Conservation (phyloP, 2,113 vertebrate genomes). For the Ailurus styani region DNA sequence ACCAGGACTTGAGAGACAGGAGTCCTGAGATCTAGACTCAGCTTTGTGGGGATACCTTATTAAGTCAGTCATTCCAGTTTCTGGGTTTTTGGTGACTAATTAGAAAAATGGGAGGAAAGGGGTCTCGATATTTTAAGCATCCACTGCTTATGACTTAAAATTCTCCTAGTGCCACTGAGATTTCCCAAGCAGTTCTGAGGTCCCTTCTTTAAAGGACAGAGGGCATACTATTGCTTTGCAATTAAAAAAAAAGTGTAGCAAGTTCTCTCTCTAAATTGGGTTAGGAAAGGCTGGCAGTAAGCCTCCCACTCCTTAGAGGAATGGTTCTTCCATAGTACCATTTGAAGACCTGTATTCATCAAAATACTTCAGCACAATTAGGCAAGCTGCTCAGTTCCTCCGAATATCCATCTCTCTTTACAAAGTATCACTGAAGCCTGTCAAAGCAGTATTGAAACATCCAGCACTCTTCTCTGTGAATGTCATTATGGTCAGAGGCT, state of each 20-base stretch:
- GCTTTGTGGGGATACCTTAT: neutral
- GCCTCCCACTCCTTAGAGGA: neutral
- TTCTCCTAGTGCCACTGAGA: neutral
- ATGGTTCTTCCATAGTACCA: neutral
- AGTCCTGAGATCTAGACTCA: neutral
- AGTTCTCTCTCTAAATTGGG: neutral
- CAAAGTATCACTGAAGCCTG: conserved; percentile 4
- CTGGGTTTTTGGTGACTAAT: neutral
- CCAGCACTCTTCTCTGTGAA: neutral
- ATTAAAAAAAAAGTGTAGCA: neutral
- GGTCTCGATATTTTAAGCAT: neutral
- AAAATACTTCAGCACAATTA: conserved; percentile 35
- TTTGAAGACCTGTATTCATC: conserved; percentile 27
- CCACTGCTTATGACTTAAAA: neutral
- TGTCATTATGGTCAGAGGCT: neutral
- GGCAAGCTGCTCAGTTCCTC: neutral
- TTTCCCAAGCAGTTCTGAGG: neutral
- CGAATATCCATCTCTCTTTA: conserved; percentile 26
- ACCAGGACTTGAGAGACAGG: neutral
- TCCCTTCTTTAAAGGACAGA: neutral
- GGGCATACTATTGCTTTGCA: neutral
- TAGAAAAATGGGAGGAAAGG: neutral
- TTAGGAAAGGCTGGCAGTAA: neutral
- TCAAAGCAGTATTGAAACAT: neutral
- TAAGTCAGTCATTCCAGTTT: neutral